Evolutionary conservation across 2,888 invertebrate genomes (phyloP).

Genomic region (Plebejus argus): DNA sequence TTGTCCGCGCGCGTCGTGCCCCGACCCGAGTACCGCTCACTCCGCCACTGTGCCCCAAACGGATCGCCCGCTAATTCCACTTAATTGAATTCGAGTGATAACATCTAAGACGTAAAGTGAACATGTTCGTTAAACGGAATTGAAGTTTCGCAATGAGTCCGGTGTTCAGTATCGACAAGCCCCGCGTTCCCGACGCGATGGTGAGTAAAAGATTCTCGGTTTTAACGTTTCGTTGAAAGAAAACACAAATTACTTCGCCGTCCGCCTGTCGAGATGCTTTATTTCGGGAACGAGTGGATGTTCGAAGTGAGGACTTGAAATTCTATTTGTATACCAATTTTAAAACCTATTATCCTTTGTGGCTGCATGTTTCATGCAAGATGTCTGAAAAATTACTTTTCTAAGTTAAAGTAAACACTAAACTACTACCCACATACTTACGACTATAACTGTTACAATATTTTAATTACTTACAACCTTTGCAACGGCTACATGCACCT

Average conservation of each 20-base stretch:
- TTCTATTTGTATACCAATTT: neutral
- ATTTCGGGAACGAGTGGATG: neutral
- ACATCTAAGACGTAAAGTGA: conserved; percentile 36
- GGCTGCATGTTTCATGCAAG: neutral
- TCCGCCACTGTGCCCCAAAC: neutral
- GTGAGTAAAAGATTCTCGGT: neutral
- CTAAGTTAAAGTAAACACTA: neutral
- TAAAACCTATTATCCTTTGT: neutral
- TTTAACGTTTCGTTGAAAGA: neutral
- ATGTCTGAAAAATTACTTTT: neutral
- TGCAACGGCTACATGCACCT: neutral
- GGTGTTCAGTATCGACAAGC: conserved; percentile 37
- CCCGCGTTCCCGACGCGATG: conserved; percentile 34
- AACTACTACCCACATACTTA: no score
- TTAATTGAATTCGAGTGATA: conserved; percentile 14
- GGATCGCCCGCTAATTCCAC: neutral
- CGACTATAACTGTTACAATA: neutral
- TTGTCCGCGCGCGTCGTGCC: neutral
- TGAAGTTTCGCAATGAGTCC: conserved; percentile 37
- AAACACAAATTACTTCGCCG: neutral
- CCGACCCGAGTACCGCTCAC: neutral
- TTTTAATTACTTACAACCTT: neutral
- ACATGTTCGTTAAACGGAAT: conserved; percentile 20
- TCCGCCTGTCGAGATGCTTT: neutral
- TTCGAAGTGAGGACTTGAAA: neutral